A percentile compares a stretch with the other conserved stretches of the same genome.
Conservation (phyloP, 92 coral and sea anemone genomes). For the Actinostola sp. region DNA sequence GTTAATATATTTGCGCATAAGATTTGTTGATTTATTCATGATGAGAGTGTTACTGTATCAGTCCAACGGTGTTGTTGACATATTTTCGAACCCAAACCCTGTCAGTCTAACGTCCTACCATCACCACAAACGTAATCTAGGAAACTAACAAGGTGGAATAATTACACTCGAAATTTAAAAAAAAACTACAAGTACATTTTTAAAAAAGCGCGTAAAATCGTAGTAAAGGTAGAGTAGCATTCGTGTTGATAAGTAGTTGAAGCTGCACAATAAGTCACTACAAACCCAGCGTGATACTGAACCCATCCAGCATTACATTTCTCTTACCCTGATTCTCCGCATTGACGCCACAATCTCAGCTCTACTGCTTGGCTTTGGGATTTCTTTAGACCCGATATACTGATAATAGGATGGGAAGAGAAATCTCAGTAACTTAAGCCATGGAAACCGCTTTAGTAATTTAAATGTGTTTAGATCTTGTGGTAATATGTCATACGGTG, state of each 20-base stretch:
- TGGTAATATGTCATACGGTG: background rate
- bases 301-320: background rate
- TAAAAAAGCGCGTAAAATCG: too few relatives aligned
- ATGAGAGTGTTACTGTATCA: background rate
- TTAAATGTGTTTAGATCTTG: background rate
- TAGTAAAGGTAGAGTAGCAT: background rate
- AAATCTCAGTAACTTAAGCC: background rate
- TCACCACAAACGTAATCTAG: too few relatives aligned
- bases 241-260: background rate
- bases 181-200: too few relatives aligned
- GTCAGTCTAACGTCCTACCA: too few relatives aligned
- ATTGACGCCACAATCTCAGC: conserved; percentile 95
- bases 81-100: background rate
- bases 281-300: background rate
- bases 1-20: conserved; percentile 1
- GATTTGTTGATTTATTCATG: conserved; percentile 13
- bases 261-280: background rate
- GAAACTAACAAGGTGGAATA: background rate
- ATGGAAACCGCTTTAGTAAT: background rate
- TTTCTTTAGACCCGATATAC: conserved; percentile 96
- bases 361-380: conserved; percentile 84
- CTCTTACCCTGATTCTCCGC: conserved; percentile 90
- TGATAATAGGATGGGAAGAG: conserved; percentile 31
- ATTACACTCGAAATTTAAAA: background rate
- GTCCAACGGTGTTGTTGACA: conserved; percentile 9